phyloP scores from a whole-genome alignment of 2,113 vertebrate genomes.

The Pollachius pollachius region DNA sequence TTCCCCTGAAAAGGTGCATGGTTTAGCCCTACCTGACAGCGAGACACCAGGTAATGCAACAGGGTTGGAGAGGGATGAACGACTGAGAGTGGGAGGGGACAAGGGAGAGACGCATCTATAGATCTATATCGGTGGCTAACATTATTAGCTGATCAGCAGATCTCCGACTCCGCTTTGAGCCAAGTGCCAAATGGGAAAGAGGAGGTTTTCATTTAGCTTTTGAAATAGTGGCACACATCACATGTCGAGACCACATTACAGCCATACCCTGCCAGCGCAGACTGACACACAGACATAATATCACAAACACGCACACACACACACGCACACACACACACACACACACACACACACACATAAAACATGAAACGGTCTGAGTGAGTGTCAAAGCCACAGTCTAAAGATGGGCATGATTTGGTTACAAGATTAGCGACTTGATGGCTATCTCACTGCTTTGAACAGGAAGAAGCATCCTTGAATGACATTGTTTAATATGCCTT shows the following conservation, averaged over 20 bases:
- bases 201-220: neutral
- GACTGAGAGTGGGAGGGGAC: neutral
- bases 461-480: no score
- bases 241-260: neutral
- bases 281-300: neutral
- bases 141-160: neutral
- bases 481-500: no score
- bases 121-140: neutral
- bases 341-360: no score
- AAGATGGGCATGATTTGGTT: no score
- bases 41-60: neutral
- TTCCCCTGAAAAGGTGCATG: neutral
- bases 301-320: no score
- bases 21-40: neutral
- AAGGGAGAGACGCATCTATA: neutral
- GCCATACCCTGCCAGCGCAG: neutral
- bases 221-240: neutral
- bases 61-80: no score
- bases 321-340: no score
- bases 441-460: no score
- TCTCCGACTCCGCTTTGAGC: neutral
- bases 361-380: no score
- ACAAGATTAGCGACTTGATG: no score
- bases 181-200: slow-evolving; percentile 6
- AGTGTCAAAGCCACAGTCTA: no score